Percentiles rank a stretch among this genome's conserved stretches.
Evolutionary conservation across 2,113 vertebrate genomes (phyloP).

Genomic region (Oryzias javanicus): DNA sequence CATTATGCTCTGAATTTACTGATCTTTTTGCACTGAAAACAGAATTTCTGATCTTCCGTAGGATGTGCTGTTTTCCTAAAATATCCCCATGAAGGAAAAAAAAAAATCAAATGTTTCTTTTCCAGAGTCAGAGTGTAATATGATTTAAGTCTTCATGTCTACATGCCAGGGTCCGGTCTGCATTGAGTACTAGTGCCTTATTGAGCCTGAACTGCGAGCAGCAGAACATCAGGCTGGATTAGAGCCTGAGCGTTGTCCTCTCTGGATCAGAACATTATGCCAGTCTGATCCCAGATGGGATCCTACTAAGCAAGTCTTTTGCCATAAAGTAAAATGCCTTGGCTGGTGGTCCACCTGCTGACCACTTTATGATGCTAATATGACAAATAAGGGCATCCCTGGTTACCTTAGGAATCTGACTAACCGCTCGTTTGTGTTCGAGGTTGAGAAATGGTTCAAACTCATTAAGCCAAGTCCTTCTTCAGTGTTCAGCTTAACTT

Average conservation of each 20-base stretch:
- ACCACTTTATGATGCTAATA: slow-evolving; percentile 47
- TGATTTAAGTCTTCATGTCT: no score
- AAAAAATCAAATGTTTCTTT: slow-evolving; percentile 12
- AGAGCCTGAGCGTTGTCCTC: slow-evolving; percentile 56
- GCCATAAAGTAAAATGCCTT: slow-evolving; percentile 71
- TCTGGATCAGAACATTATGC: slow-evolving; percentile 62
- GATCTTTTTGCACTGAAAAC: slow-evolving; percentile 57
- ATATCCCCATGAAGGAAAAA: slow-evolving; percentile 13
- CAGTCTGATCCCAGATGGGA: slow-evolving; percentile 48
- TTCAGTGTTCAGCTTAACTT: slow-evolving; percentile 38
- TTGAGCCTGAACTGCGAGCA: slow-evolving; percentile 64
- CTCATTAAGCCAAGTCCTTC: slow-evolving; percentile 40
- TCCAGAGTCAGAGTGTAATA: background rate
- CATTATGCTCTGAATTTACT: slow-evolving; percentile 59
- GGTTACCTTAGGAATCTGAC: slow-evolving; percentile 53
- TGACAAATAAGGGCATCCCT: slow-evolving; percentile 48
- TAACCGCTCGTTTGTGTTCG: slow-evolving; percentile 63
- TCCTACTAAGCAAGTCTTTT: slow-evolving; percentile 51
- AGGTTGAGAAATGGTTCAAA: slow-evolving; percentile 51
- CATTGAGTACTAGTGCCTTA: slow-evolving; percentile 81
- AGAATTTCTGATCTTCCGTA: slow-evolving; percentile 45
- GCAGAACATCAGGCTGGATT: slow-evolving; percentile 54
- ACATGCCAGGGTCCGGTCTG: slow-evolving; percentile 62
- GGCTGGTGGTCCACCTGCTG: slow-evolving; percentile 63
- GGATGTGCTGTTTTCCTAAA: slow-evolving; percentile 27